Base-by-base conservation (phyloP, 2,113 vertebrate genomes). In the Bujurquina vittata region DNA sequence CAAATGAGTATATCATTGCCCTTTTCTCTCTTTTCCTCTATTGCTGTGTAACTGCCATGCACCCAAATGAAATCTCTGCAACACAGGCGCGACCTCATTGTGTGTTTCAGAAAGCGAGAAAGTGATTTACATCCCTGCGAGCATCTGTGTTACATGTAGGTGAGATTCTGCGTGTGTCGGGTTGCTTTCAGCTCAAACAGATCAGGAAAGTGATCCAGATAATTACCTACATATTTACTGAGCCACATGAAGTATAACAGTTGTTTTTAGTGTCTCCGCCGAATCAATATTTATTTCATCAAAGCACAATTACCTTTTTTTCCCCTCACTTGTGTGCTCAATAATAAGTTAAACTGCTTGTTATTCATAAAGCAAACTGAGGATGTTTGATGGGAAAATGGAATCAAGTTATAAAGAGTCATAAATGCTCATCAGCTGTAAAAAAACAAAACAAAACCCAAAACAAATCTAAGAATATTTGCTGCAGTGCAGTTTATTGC, bases 231-330 rank as follows among this genome's bases (percentile, higher is more conserved):
- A 54, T 72, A 72, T 72, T 72, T 72, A 54, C 26, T 31, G n/a
- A 72, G 26, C 67, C 52, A 49, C 46, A 9, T 72, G 46, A 33
- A 46, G 67, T 81, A 57, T 77, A 84, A 31, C 61, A 72, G 52
- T 82, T 81, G 72, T 79, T 87, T 33, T 81, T 33, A 77, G 76
- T 77, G 22, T 60, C 76, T 22, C 73, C 2, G 22, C 23, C 52
- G 87, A 84, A 83, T 84, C 63, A 52, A 80, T 56, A 59, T 87
- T 82, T 85, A 80, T 81, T 79, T 77, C 17, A 87, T 88, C 37
- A 84, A 79, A 86, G 57, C 43, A 80, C 77, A 80, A 78, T 72
- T 67, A 77, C 55, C 60, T 79, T 40, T 60, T 40, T 60, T 37
- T 58, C 40, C 23, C 54, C 23, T 72, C 23, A 69, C 63, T 37